Evolutionary conservation across 2,888 invertebrate species (phyloP).

Genomic region (Stegophylla sp.): DNA sequence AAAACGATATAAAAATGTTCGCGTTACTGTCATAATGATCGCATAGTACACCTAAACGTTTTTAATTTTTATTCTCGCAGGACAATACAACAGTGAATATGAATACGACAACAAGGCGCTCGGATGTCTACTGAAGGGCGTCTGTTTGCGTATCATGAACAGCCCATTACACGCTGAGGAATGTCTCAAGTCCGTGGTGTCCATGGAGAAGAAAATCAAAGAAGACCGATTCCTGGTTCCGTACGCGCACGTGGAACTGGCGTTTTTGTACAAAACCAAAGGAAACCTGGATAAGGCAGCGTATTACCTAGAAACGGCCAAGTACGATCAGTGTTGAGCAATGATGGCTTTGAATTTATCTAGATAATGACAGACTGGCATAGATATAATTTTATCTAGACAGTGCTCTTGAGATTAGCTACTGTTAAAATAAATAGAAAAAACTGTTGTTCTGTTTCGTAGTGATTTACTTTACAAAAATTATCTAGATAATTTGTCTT

Average conservation of each 20-base stretch:
- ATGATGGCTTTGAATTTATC: too few species aligned
- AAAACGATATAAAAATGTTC: too few species aligned
- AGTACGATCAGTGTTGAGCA: slow-evolving; percentile 69
- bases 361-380: too few species aligned
- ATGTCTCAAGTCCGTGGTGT: slow-evolving; percentile 72
- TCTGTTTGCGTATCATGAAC: slow-evolving; percentile 80
- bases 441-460: too few species aligned
- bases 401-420: too few species aligned
- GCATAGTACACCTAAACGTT: too few species aligned
- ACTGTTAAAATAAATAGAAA: too few species aligned
- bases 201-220: slow-evolving; percentile 75
- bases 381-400: too few species aligned
- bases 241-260: slow-evolving; percentile 85
- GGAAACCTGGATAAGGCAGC: slow-evolving; percentile 75
- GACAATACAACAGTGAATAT: slow-evolving; percentile 65
- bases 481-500: too few species aligned
- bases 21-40: too few species aligned
- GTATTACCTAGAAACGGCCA: slow-evolving; percentile 79
- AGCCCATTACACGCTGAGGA: slow-evolving; percentile 80
- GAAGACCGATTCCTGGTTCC: slow-evolving; percentile 86
- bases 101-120: slow-evolving; percentile 78
- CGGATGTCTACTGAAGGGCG: slow-evolving; percentile 79
- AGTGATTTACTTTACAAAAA: too few species aligned
- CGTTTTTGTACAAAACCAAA: slow-evolving; percentile 76
- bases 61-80: slow-evolving; percentile 53